A percentile compares a stretch with the other conserved stretches of the same genome.
These are phyloP conservation scores for Sorex maritimensis DNA, from an alignment of 2,797 vertebrate species.

Conservation along the genomic window DNA sequence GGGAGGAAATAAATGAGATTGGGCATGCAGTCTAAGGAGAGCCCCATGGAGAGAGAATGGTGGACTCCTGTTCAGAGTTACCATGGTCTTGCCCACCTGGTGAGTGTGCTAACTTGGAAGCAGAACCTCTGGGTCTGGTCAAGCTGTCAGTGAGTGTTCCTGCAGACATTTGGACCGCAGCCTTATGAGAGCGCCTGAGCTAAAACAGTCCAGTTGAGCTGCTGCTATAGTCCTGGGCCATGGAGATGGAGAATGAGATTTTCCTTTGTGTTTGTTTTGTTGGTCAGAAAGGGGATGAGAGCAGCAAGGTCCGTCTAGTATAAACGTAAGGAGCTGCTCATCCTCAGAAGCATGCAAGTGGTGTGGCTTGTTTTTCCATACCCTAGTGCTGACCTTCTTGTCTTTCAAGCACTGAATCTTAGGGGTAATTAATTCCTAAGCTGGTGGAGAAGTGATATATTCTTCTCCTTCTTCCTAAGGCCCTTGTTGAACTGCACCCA, in stretches of 20 bases:
- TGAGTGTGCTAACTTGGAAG: neutral
- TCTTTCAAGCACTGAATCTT: conserved; percentile 23
- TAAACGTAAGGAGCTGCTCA: neutral
- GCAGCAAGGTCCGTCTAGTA: neutral
- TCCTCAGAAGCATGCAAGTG: neutral
- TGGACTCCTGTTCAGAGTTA: neutral
- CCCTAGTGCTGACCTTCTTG: neutral
- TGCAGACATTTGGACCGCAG: neutral
- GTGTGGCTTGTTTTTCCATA: neutral
- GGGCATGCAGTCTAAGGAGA: neutral
- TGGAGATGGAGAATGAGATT: neutral
- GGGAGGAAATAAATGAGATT: neutral
- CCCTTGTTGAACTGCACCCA: neutral
- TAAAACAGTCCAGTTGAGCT: neutral
- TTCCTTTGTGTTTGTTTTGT: neutral
- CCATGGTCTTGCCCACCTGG: neutral
- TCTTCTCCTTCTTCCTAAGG: neutral
- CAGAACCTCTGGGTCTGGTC: neutral
- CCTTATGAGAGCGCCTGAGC: neutral
- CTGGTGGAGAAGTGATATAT: neutral
- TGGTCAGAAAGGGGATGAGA: neutral
- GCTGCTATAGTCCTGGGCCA: neutral
- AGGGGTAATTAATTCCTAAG: neutral
- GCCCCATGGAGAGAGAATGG: neutral
- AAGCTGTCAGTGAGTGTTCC: neutral